Evolutionary conservation across 1,140 invertebrate species (phyloP), one percentile per base, ranked within the genome.

Genomic region (Phthorimaea operculella): DNA sequence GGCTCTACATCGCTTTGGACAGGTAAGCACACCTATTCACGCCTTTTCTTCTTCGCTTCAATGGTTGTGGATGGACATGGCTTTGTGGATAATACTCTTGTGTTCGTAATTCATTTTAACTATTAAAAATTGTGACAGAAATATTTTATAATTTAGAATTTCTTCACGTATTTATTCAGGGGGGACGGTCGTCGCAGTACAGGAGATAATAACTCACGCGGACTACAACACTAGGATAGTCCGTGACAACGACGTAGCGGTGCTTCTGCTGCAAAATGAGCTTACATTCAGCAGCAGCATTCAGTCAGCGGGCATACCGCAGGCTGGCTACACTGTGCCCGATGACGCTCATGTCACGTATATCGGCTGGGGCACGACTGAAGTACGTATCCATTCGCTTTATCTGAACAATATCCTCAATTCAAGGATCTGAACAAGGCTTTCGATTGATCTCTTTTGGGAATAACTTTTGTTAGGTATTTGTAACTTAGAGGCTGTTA

Each of bases 311-410:
- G 39, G 6, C 39, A 57, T 76, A 33, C 67, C 71, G 6, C 33
- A 16, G 5, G 63, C 59, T 45, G 62, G 62, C 1, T 50, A 48
- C 0, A 16, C 15, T 4, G 56, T 82, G 5, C 64, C 72, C 0
- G 64, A 68, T 15, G 63, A 71, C 54, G 39, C 62, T 3, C 44
- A 55, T 0, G 67, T 79, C 4, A 58, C 57, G 0, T 52, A 62
- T 17, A 66, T 75, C 3, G 76, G 76, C 15, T 82, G 79, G 79
- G 79, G 76, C 1, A 14, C 45, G 7, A 79, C 74, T 52, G 62
- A 49, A 28, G 76, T 79, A 56, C 3, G 11, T n/a, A 42, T 42
- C 11, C n/a, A 36, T 8, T 36, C 7, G 34, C 7, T 12, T 7
- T 7, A 8, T 36, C 34, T 36, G n/a, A n/a, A n/a, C n/a, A n/a